These are phyloP conservation scores for Philaenus spumarius DNA, from an alignment of 1,140 invertebrate species.

Conservation along the genomic window DNA sequence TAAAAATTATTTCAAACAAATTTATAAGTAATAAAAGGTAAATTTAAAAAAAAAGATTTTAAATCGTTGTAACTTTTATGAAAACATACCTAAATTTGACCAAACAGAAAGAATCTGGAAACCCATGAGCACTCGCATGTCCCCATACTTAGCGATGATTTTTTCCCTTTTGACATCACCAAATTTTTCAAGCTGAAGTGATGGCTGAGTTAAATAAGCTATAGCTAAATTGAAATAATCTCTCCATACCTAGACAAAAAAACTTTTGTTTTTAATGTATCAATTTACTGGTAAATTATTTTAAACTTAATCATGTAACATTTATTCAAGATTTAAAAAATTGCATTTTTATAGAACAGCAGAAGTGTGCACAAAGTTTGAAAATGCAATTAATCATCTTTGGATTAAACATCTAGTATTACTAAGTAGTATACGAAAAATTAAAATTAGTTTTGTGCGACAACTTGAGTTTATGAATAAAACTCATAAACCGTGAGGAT, in stretches of 20 bases:
- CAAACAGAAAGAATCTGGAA: conserved; percentile 93
- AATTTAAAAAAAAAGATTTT: not conserved
- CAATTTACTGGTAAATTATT: conserved; percentile 7
- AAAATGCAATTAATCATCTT: too few species aligned
- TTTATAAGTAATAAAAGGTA: too few species aligned
- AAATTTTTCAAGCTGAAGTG: conserved; percentile 79
- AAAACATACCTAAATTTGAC: conserved; percentile 69
- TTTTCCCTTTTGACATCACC: conserved; percentile 70
- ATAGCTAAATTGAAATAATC: conserved; percentile 86
- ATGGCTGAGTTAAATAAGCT: conserved; percentile 79
- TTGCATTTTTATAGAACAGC: too few species aligned
- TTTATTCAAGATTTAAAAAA: too few species aligned
- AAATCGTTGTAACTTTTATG: not conserved
- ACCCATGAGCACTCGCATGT: conserved; percentile 89
- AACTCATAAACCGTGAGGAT: too few species aligned
- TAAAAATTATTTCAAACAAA: conserved; percentile 30
- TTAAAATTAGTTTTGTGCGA: too few species aligned
- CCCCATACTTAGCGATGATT: conserved; percentile 73
- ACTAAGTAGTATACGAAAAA: too few species aligned
- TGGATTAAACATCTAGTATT: too few species aligned
- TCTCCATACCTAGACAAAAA: conserved; percentile 72
- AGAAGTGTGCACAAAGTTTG: too few species aligned
- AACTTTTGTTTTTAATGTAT: too few species aligned
- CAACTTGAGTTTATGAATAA: too few species aligned
- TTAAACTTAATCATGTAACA: too few species aligned